These are phyloP conservation scores for Furnarius figulus DNA, from an alignment of 2,113 vertebrate species.

Conservation along the genomic window DNA sequence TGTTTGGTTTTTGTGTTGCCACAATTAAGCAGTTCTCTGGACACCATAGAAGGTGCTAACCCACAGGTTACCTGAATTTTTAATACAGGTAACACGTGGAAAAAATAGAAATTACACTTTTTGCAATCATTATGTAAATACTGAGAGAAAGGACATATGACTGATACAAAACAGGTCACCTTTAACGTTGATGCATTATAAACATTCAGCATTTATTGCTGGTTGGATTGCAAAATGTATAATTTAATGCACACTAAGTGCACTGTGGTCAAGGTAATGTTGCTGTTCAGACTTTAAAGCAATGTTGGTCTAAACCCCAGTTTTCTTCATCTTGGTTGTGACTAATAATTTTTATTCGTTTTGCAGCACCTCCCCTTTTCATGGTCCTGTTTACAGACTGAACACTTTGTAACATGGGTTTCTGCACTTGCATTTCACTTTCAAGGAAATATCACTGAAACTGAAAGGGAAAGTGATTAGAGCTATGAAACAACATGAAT, in stretches of 20 bases:
- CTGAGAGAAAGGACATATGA: not conserved
- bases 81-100: accelerated
- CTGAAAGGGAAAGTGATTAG: not conserved
- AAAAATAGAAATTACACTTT: not conserved
- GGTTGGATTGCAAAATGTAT: conserved; percentile 19
- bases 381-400: not conserved
- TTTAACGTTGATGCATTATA: conserved; percentile 33
- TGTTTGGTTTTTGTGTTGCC: not conserved
- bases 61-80: not conserved
- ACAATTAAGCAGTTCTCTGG: not conserved
- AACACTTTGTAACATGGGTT: not conserved
- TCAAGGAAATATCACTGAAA: not conserved
- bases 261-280: conserved; percentile 38
- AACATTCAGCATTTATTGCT: conserved; percentile 49
- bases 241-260: conserved; percentile 3
- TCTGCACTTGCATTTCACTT: not conserved
- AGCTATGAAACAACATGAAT: not conserved
- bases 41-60: not conserved
- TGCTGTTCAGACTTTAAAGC: not conserved
- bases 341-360: not conserved
- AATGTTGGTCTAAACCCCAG: not conserved
- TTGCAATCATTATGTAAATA: not conserved
- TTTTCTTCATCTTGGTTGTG: not conserved
- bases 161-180: conserved; percentile 37
- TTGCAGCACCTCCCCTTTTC: not conserved